A percentile compares a stretch with the other conserved stretches of the same genome.
Evolutionary conservation across 2,113 vertebrate species (phyloP).

Genomic region (Alectura lathami): DNA sequence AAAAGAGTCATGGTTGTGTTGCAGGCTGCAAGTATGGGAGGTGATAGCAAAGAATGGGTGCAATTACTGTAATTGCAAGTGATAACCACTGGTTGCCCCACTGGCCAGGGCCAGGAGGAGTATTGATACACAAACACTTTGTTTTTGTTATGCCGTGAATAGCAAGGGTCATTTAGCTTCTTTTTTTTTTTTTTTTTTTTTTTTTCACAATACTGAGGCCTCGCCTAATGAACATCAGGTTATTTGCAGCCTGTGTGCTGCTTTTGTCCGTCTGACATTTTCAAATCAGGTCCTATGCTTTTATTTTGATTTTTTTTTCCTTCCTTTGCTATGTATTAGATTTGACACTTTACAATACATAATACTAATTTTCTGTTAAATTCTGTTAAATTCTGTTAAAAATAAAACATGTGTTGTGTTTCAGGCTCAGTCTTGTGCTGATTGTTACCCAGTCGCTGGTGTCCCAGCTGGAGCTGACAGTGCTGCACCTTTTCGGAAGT

Average conservation of each 20-base stretch:
- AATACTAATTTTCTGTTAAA: not conserved
- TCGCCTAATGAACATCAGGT: not conserved
- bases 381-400: no score
- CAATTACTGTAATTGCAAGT: not conserved
- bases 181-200: not conserved
- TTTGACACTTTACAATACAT: not conserved
- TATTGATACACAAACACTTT: not conserved
- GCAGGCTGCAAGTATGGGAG: not conserved
- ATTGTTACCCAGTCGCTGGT: not conserved
- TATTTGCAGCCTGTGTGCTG: not conserved
- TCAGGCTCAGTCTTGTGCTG: not conserved
- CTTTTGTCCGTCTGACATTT: not conserved
- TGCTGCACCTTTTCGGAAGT: not conserved
- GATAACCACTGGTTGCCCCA: not conserved
- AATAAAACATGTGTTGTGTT: no score
- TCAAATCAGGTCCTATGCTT: not conserved
- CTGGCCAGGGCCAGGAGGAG: not conserved
- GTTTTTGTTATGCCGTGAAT: not conserved
- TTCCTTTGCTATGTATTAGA: not conserved
- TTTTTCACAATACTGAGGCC: not conserved
- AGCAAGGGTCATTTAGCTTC: not conserved
- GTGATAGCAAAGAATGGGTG: not conserved
- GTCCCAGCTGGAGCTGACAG: not conserved
- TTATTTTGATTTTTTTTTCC: not conserved
- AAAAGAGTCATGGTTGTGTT: slow-evolving; percentile 38